These are phyloP conservation scores for Calameuta pallipes DNA, from an alignment of 2,888 invertebrate genomes.

Conservation along the genomic window DNA sequence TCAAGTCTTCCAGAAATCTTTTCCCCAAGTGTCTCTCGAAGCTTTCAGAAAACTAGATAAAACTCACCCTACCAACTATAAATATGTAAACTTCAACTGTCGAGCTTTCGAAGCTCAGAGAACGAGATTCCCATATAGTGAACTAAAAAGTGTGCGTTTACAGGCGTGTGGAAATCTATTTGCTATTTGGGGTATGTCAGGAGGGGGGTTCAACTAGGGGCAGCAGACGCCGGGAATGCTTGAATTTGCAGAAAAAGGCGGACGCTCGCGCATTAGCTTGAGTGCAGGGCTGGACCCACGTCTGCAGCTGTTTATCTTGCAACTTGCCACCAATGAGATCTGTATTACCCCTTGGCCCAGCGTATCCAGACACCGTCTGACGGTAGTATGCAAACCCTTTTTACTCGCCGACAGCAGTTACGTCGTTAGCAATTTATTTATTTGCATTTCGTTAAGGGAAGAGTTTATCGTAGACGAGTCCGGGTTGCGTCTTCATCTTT, in stretches of 20 bases:
- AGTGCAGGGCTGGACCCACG: slow-evolving; percentile 22
- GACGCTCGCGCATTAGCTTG: slow-evolving; percentile 26
- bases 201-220: background rate
- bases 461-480: background rate
- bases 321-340: slow-evolving; percentile 30
- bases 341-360: background rate
- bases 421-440: slow-evolving; percentile 36
- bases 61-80: background rate
- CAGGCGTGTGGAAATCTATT: background rate
- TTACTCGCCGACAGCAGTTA: slow-evolving; percentile 17
- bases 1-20: background rate
- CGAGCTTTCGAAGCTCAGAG: background rate
- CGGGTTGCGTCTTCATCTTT: background rate
- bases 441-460: slow-evolving; percentile 27
- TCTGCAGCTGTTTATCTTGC: slow-evolving; percentile 33
- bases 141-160: background rate
- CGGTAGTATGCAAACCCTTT: slow-evolving; percentile 16
- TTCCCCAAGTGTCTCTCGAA: background rate
- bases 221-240: slow-evolving; percentile 6
- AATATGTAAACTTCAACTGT: background rate
- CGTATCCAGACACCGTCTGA: background rate
- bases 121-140: background rate
- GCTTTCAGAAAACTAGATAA: background rate
- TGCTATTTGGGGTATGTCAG: background rate
- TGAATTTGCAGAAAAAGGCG: slow-evolving; percentile 23